Evolutionary conservation across 2,113 vertebrate species (phyloP).

Genomic region (Ia io): DNA sequence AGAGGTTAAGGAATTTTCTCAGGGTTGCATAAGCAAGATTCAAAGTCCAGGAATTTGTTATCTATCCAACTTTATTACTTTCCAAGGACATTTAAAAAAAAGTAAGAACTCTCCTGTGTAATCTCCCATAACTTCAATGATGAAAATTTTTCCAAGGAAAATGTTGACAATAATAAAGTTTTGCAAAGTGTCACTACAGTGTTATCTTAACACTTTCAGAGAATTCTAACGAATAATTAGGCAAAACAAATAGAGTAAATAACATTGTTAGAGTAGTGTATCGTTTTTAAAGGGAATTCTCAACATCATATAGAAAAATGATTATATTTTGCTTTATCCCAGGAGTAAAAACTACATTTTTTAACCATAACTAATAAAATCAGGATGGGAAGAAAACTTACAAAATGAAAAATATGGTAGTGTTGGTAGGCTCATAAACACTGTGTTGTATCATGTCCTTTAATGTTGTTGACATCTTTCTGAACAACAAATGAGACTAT

Average conservation of each 20-base stretch:
- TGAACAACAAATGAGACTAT: background rate
- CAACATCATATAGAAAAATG: background rate
- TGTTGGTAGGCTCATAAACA: background rate
- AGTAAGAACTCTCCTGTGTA: background rate
- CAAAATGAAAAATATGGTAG: background rate
- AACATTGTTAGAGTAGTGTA: background rate
- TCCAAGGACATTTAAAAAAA: background rate
- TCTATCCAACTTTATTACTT: background rate
- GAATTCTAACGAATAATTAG: background rate
- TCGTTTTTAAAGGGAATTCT: background rate
- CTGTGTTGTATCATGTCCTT: background rate
- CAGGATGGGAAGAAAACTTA: background rate
- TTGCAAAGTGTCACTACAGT: background rate
- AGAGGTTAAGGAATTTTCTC: background rate
- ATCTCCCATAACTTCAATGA: background rate
- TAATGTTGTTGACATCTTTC: background rate
- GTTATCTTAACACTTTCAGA: background rate
- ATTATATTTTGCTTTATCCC: background rate
- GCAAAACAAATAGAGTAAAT: background rate
- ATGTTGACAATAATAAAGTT: background rate
- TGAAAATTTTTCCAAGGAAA: background rate
- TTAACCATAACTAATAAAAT: background rate
- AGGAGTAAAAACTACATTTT: background rate
- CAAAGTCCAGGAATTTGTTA: background rate
- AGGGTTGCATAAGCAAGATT: background rate